Base-by-base conservation (phyloP, 2,797 vertebrate species). In the Orientallactaga sibirica region DNA sequence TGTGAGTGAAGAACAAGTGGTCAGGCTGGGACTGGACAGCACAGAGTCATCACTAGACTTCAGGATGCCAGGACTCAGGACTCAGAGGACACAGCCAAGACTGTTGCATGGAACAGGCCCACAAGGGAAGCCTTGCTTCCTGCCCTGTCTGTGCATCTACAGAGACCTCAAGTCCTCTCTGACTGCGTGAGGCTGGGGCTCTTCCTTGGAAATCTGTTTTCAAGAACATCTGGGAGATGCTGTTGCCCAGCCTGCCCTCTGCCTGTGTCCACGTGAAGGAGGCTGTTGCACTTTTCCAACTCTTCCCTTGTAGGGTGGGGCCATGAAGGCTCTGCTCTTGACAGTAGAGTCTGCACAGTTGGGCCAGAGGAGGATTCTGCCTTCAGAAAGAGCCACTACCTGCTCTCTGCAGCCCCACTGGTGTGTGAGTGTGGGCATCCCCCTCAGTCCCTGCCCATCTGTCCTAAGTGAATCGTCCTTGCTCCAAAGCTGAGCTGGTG, bases 241-340 rank as follows among this genome's bases (percentile, higher is more conserved):
- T 0, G 0, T 37, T 4, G 12, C 73, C 66, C 43, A 18, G 0
- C 20, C 16, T 7, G 5, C 29, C 10, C 18, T 25, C 64, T 4
- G 74, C 41, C 18, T 12, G 55, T 15, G 27, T 67, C 66, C 10
- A 55, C 25, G 7, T 48, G 67, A 78, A 43, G 62, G 58, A 62
- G 43, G 4, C 62, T 22, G 67, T 68, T 74, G 61, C 22, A 48
- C 9, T n/a, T 33, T 15, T 14, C 52, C 20, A 20, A 52, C 10
- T n/a, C n/a, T 0, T 48, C 20, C 58, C 27, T 76, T 20, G 29
- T 2, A 0, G 15, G 58, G 64, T 5, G 1, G 33, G 43, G 55
- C 67, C 12, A 0, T 11, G 33, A 16, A 80, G 19, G 25, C 43
- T 24, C 33, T 15, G n/a, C 48, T 52, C 48, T 62, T 41, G 25